Evolutionary conservation across 2,888 invertebrate genomes (phyloP).

Genomic region (Dascillus cervinus): DNA sequence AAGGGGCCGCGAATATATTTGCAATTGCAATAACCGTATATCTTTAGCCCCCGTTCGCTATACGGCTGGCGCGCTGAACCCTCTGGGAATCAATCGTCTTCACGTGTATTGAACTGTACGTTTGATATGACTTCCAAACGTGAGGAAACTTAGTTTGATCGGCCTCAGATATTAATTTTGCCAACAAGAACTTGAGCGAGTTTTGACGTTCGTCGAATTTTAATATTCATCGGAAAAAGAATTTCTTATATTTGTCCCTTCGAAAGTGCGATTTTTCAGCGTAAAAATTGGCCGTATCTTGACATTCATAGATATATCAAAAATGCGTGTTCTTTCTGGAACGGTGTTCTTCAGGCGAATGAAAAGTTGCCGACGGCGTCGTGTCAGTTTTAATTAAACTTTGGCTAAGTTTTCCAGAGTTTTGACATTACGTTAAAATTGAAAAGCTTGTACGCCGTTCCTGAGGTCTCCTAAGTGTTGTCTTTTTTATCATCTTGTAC

Average conservation of each 20-base stretch:
- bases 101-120: conserved; percentile 16
- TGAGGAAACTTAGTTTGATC: conserved; percentile 8
- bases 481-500: no score
- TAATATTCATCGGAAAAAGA: no score
- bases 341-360: conserved; percentile 13
- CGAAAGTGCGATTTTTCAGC: conserved; percentile 21
- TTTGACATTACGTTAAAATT: conserved; percentile 27
- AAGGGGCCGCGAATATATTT: conserved; percentile 29
- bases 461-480: conserved; percentile 12
- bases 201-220: no score
- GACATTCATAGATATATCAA: conserved; percentile 14
- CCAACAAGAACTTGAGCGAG: no score
- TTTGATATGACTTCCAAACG: conserved; percentile 16
- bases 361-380: conserved; percentile 18
- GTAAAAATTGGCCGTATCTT: conserved; percentile 18
- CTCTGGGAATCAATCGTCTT: conserved; percentile 18
- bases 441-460: conserved; percentile 19
- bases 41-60: conserved; percentile 21
- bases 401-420: conserved; percentile 24
- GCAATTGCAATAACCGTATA: conserved; percentile 34
- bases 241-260: no score
- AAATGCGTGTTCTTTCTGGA: conserved; percentile 12
- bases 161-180: no score
- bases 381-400: conserved; percentile 27
- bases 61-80: conserved; percentile 14